These are phyloP conservation scores for Lymantria monacha DNA, from an alignment of 2,888 invertebrate species.

Conservation along the genomic window DNA sequence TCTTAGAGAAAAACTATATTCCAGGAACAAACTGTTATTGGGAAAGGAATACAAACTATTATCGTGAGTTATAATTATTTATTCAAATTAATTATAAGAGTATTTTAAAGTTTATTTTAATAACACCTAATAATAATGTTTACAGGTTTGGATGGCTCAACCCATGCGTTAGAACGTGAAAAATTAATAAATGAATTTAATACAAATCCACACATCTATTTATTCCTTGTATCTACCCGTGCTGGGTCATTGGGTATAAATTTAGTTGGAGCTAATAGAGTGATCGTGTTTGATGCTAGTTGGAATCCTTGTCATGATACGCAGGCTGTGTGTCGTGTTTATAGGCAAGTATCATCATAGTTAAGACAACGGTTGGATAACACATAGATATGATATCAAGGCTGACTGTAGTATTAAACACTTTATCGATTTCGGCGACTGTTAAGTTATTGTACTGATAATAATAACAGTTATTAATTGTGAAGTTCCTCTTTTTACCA, in stretches of 20 bases:
- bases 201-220: conserved; percentile 90
- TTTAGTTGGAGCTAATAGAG: conserved; percentile 97
- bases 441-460: no score
- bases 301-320: conserved; percentile 99
- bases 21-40: conserved; percentile 88
- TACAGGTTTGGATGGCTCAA: conserved; percentile 96
- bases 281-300: conserved; percentile 98
- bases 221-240: conserved; percentile 97
- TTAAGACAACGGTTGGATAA: not conserved
- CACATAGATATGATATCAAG: no score
- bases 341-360: conserved; percentile 72
- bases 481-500: no score
- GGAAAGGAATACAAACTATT: conserved; percentile 94
- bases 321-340: conserved; percentile 98
- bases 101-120: not conserved
- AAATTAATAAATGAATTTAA: conserved; percentile 98
- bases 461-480: no score
- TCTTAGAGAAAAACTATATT: conserved; percentile 88
- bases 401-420: no score
- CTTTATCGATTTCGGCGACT: no score
- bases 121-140: conserved; percentile 16
- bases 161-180: conserved; percentile 96
- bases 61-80: conserved; percentile 85
- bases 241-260: conserved; percentile 99
- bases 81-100: not conserved